Evolutionary conservation across 2,113 vertebrate species (phyloP).

Genomic region (Leiothrix lutea): DNA sequence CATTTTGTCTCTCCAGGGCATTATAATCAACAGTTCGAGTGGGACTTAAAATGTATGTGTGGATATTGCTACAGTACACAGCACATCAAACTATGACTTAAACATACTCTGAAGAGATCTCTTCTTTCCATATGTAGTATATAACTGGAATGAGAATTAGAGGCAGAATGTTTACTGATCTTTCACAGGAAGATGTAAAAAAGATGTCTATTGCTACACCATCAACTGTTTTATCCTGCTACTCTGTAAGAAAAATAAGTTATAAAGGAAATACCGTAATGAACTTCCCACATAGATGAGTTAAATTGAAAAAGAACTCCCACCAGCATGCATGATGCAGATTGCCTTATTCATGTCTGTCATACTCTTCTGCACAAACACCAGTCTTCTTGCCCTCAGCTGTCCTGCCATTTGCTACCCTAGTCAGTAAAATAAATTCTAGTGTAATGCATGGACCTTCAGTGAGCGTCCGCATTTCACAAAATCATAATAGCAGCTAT

Average conservation of each 20-base stretch:
- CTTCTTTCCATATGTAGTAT: neutral
- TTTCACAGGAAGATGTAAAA: neutral
- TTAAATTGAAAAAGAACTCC: slow-evolving; percentile 4
- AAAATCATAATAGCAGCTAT: neutral
- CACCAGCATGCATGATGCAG: neutral
- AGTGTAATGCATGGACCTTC: neutral
- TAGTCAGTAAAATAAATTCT: neutral
- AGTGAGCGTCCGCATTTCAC: neutral
- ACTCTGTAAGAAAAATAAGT: neutral
- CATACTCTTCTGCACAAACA: neutral
- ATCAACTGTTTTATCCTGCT: neutral
- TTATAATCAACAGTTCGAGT: neutral
- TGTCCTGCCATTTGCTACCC: neutral
- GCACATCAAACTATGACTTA: neutral
- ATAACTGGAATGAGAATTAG: neutral
- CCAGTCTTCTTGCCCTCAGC: neutral
- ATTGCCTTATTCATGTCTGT: neutral
- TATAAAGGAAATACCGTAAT: neutral
- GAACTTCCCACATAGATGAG: neutral
- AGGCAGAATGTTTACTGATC: neutral
- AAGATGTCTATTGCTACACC: neutral
- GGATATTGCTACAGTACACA: neutral
- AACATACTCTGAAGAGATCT: neutral
- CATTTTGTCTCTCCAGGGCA: neutral
- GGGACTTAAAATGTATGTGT: neutral